Evolutionary conservation across 2,888 invertebrate genomes (phyloP).

Genomic region (Ichneumon xanthorius): DNA sequence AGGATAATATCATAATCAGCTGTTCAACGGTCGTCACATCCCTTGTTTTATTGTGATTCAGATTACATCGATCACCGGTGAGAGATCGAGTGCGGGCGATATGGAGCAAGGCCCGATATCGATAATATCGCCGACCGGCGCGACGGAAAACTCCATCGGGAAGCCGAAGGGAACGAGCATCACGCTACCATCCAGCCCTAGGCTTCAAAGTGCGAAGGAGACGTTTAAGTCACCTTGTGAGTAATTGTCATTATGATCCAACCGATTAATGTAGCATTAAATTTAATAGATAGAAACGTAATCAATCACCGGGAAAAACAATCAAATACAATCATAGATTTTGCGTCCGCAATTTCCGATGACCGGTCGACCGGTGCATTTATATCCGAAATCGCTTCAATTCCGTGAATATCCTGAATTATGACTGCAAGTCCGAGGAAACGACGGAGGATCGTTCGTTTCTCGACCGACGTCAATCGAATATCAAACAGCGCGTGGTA

Average conservation of each 20-base stretch:
- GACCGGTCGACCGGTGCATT: neutral
- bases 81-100: slow-evolving; percentile 51
- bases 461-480: slow-evolving; percentile 21
- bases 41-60: slow-evolving; percentile 8
- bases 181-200: slow-evolving; percentile 70
- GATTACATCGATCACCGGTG: slow-evolving; percentile 44
- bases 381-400: neutral
- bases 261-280: neutral
- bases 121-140: slow-evolving; percentile 75
- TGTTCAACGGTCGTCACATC: neutral
- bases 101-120: slow-evolving; percentile 79
- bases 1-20: neutral
- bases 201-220: slow-evolving; percentile 74
- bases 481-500: slow-evolving; percentile 11
- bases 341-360: neutral
- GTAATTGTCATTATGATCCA: slow-evolving; percentile 60
- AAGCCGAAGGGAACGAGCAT: slow-evolving; percentile 74
- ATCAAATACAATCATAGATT: neutral
- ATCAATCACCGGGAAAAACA: neutral
- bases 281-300: neutral
- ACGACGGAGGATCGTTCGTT: slow-evolving; percentile 1
- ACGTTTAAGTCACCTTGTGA: slow-evolving; percentile 77
- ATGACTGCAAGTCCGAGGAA: neutral
- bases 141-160: slow-evolving; percentile 72
- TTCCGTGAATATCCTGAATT: neutral